These are phyloP conservation scores for Trachelus stipa DNA, from an alignment of 2,888 invertebrate species.

Conservation along the genomic window DNA sequence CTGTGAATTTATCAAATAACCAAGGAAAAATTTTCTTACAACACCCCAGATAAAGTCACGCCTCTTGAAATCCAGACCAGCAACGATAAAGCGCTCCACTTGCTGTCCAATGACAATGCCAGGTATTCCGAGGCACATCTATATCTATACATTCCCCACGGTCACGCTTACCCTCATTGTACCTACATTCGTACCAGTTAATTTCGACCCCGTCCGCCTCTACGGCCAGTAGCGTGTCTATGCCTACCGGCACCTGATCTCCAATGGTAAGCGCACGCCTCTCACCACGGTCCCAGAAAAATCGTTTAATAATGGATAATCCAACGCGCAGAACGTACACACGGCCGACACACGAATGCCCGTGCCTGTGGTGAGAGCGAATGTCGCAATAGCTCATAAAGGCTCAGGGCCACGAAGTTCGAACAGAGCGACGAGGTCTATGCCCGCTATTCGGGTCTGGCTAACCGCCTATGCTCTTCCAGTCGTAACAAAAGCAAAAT, in stretches of 20 bases:
- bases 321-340: constrained; percentile 22
- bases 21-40: background rate
- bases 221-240: background rate
- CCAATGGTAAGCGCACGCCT: constrained; percentile 32
- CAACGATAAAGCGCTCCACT: background rate
- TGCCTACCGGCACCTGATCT: constrained; percentile 38
- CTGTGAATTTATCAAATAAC: background rate
- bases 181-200: background rate
- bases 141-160: background rate
- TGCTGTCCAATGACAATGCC: background rate
- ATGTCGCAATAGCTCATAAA: constrained; percentile 43
- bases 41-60: background rate
- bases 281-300: constrained; percentile 31
- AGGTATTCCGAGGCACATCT: background rate
- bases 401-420: constrained; percentile 37
- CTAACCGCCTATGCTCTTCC: background rate
- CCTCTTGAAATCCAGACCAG: background rate
- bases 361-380: constrained; percentile 10
- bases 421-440: constrained; percentile 36
- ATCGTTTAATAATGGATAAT: constrained; percentile 41
- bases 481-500: background rate
- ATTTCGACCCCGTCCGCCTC: background rate
- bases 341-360: background rate
- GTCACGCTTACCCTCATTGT: background rate
- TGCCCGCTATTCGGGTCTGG: constrained; percentile 47